Base-by-base conservation (phyloP, 2,888 invertebrate species). In the Polyommatus icarus region DNA sequence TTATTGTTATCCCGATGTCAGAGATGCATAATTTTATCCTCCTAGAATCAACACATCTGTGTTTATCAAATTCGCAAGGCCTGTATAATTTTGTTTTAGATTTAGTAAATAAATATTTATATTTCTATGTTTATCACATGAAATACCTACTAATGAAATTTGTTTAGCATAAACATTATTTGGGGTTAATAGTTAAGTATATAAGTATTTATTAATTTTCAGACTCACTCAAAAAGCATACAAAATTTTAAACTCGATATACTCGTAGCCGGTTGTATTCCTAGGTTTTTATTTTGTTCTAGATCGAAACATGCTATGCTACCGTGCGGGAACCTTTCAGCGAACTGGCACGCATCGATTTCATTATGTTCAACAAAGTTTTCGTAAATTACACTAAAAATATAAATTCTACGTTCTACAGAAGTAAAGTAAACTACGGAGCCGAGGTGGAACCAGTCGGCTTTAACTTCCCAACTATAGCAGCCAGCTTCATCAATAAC, bases 381-480 rank as follows among this genome's bases (percentile, higher is more conserved):
- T 89, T 86, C 77, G 59, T 90, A 0, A 85, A 88, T 77, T 87
- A 88, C 29, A 84, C 83, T 0, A 78, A 83, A 0, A 82, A 83
- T 3, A 79, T 91, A 1, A 78, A 85, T 6, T 75, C 80, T 0
- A 76, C 18, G 0, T 89, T 90, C 59, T 32, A 67, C 15, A 32
- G 67, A 67, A 67, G 29, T 32, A 67, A 18, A 67, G 18, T 67
- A 5, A 83, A 80, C 1, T 87, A 81, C 76, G 90, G 89, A 2
- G 85, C 90, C 0, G 80, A 82, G n/a, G 85, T 89, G 0, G 86
- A 87, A 0, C 87, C 84, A 81, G 83, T 90, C 3, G 85, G 87
- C 0, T 90, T 87, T 77, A 80, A 84, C 12, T 84, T 83, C 46
- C 87, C 87, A 1, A 79, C 76, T 3, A 77, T 84, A 3, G 87